Conservation (phyloP, 2,113 vertebrate species). For the Cyanoramphus novaezelandiae region DNA sequence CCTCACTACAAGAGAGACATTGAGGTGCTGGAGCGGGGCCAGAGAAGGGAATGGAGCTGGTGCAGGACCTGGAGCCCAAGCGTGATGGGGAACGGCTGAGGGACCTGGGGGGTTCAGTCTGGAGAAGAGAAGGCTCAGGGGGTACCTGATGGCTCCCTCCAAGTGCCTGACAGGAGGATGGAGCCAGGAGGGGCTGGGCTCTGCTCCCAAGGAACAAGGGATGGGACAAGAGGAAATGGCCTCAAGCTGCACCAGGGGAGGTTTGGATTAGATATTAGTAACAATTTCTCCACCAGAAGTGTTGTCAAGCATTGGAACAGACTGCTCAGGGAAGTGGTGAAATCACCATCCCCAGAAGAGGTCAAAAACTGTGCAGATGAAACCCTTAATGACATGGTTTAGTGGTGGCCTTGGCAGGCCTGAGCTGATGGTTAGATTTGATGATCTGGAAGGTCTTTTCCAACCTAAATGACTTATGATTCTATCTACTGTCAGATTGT, state of each 20-base stretch:
- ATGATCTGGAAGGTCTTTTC: too few species aligned
- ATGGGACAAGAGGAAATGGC: not conserved
- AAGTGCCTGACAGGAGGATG: not conserved
- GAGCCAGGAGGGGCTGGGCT: not conserved
- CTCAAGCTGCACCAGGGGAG: not conserved
- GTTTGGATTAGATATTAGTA: too few species aligned
- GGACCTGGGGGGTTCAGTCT: not conserved
- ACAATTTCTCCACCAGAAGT: too few species aligned
- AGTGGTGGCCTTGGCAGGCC: too few species aligned
- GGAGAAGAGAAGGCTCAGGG: not conserved
- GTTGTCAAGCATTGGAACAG: too few species aligned
- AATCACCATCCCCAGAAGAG: too few species aligned
- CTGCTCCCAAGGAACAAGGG: not conserved
- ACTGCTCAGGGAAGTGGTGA: too few species aligned
- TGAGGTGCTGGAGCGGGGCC: not conserved
- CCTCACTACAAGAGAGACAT: not conserved
- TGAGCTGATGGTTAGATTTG: too few species aligned
- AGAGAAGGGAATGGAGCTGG: not conserved
- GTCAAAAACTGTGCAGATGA: too few species aligned
- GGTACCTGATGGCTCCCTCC: not conserved
- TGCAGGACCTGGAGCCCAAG: not conserved
- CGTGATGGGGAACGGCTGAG: accelerated
- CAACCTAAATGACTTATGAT: too few species aligned
- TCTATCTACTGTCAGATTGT: not conserved
- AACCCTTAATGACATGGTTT: too few species aligned